These are phyloP conservation scores for Amaurobius ferox DNA, from an alignment of 2,888 invertebrate genomes.

Conservation along the genomic window DNA sequence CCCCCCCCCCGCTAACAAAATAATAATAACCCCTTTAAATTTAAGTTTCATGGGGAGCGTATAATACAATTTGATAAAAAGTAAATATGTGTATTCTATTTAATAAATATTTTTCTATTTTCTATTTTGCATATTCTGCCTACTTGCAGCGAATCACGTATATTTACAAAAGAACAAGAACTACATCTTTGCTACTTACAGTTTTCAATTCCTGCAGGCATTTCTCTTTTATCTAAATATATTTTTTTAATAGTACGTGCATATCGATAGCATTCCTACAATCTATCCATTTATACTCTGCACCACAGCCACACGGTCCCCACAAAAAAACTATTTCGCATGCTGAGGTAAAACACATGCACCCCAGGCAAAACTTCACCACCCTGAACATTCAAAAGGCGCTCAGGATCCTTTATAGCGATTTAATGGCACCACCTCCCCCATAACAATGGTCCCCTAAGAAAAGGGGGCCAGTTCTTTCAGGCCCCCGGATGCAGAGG, in stretches of 20 bases:
- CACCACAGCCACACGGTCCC: not conserved
- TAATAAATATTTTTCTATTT: too few species aligned
- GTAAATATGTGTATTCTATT: too few species aligned
- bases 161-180: too few species aligned
- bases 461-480: conserved; percentile 36
- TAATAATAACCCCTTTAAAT: too few species aligned
- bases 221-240: conserved; percentile 3
- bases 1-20: too few species aligned
- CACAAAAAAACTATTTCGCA: conserved; percentile 33
- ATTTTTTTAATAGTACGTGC: not conserved
- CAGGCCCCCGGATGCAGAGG: conserved; percentile 41
- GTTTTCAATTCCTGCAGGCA: too few species aligned
- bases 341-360: conserved; percentile 27
- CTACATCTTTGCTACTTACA: too few species aligned
- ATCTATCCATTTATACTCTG: not conserved
- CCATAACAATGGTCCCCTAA: conserved; percentile 35
- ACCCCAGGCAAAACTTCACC: conserved; percentile 19
- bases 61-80: too few species aligned
- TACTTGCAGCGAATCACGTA: too few species aligned
- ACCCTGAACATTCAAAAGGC: conserved; percentile 48
- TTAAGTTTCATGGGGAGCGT: too few species aligned
- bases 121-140: too few species aligned
- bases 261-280: not conserved
- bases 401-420: conserved; percentile 50
- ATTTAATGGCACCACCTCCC: conserved; percentile 54